Percentiles rank a stretch among this genome's conserved stretches.
Evolutionary conservation across 2,797 vertebrate species (phyloP).

Genomic region (Petrocephalus sullivani): DNA sequence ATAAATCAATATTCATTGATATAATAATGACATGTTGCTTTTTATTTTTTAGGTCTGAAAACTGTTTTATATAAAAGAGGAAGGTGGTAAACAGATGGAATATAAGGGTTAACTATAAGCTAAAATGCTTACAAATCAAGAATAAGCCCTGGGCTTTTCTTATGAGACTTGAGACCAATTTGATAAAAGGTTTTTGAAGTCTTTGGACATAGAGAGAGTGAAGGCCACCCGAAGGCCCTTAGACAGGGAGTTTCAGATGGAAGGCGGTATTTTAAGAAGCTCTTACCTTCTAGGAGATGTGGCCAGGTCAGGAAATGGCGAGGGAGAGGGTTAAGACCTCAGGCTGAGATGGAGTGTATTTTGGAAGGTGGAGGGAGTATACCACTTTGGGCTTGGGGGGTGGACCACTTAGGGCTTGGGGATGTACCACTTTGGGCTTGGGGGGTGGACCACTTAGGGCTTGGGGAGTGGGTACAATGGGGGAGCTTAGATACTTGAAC

Average conservation of each 20-base stretch:
- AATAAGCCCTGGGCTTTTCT: neutral
- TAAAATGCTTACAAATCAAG: neutral
- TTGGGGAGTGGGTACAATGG: neutral
- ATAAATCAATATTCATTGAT: neutral
- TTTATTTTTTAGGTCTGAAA: neutral
- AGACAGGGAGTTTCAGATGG: neutral
- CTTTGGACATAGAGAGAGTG: neutral
- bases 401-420: neutral
- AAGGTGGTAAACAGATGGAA: neutral
- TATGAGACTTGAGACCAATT: neutral
- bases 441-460: neutral
- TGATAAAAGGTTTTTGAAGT: neutral
- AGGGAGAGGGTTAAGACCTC: neutral
- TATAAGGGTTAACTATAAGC: neutral
- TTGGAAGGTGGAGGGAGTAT: neutral
- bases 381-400: neutral
- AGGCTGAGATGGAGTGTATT: neutral
- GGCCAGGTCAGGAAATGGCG: neutral
- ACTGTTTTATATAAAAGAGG: neutral
- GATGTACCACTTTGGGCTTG: neutral
- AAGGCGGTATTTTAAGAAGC: neutral
- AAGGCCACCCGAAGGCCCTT: neutral
- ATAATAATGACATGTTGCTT: neutral
- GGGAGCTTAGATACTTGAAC: neutral
- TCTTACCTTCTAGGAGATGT: neutral